A percentile compares a stretch with the other conserved stretches of the same genome.
phyloP scores from a whole-genome alignment of 2,797 vertebrate genomes.

The Synaphobranchus kaupii region DNA sequence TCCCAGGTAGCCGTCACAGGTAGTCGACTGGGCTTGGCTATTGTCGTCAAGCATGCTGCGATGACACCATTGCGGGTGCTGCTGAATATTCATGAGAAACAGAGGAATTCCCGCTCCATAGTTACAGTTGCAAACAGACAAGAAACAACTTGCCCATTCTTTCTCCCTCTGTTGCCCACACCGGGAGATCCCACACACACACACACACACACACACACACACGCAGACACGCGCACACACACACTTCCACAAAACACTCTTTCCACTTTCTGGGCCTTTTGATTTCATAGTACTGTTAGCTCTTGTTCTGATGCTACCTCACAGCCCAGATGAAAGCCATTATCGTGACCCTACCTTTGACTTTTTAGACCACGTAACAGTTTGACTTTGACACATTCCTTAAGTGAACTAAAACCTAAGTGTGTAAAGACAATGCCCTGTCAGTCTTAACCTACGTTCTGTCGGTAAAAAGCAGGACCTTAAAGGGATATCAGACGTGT shows the following conservation, averaged over 20 bases:
- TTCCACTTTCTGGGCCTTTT: neutral
- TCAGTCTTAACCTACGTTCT: neutral
- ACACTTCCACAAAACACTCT: neutral
- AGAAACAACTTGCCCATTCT: neutral
- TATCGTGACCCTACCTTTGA: neutral
- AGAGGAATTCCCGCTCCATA: neutral
- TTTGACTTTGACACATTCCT: neutral
- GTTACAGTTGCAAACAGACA: neutral
- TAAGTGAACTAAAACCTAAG: no score
- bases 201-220: no score
- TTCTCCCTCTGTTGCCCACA: neutral
- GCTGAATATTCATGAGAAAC: neutral
- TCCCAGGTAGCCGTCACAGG: constrained; percentile 29
- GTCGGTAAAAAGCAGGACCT: neutral
- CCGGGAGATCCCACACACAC: neutral
- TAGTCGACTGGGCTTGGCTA: constrained; percentile 14
- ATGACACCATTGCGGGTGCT: neutral
- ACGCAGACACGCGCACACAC: no score
- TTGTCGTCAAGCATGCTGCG: constrained; percentile 29
- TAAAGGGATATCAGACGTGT: neutral
- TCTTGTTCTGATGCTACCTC: neutral
- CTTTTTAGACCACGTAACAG: neutral
- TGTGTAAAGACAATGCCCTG: no score
- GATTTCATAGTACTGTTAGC: no score
- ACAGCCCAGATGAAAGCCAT: neutral